Conservation (phyloP, 2,888 invertebrate genomes). For the Crocallis elinguaria region DNA sequence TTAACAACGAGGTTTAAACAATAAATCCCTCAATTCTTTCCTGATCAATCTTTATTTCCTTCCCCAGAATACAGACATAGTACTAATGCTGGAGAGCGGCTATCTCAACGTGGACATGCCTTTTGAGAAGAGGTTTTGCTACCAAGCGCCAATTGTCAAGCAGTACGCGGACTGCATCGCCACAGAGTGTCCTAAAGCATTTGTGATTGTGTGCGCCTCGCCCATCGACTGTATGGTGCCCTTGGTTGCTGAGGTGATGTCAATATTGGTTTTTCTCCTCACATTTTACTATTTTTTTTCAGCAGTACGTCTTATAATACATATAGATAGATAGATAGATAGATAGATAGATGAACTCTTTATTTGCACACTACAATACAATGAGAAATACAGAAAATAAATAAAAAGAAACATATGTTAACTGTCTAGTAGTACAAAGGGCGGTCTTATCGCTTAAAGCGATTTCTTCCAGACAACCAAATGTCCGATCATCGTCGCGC, state of each 20-base stretch:
- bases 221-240: conserved; percentile 85
- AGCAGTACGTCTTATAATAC: neutral
- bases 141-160: conserved; percentile 73
- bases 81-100: conserved; percentile 69
- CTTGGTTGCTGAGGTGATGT: conserved; percentile 73
- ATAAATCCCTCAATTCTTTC: neutral
- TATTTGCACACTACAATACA: too few species aligned
- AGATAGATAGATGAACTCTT: too few species aligned
- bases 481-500: too few species aligned
- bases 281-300: conserved; percentile 1
- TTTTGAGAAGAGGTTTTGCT: conserved; percentile 62
- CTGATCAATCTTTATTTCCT: neutral
- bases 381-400: too few species aligned
- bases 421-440: too few species aligned
- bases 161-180: conserved; percentile 77
- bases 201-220: conserved; percentile 77
- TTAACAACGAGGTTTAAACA: neutral
- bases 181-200: conserved; percentile 81
- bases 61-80: conserved; percentile 72
- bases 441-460: too few species aligned
- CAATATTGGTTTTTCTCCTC: neutral
- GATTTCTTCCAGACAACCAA: too few species aligned
- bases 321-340: too few species aligned
- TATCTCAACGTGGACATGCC: conserved; percentile 60
- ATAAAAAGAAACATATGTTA: too few species aligned